phyloP scores from a whole-genome alignment of 2,113 vertebrate genomes.

The Coracopsis vasa region DNA sequence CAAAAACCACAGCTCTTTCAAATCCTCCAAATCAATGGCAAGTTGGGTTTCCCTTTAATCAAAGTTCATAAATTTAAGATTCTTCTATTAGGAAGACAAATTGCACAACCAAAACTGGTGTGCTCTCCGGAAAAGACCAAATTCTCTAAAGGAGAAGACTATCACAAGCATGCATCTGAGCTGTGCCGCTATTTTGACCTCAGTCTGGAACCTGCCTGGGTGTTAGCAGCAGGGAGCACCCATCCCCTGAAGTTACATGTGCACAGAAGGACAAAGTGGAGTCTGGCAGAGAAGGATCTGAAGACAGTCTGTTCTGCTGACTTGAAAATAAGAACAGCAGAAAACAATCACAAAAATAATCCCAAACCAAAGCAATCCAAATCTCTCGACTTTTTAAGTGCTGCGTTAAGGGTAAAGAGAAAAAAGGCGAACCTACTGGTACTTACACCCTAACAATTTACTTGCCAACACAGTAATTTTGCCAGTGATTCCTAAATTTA shows the following conservation, averaged over 20 bases:
- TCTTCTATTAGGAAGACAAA: rapidly evolving
- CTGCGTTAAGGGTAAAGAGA: not conserved
- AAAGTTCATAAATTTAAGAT: not conserved
- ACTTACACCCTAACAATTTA: not conserved
- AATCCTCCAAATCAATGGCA: not conserved
- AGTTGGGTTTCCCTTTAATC: not conserved
- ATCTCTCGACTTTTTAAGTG: not conserved
- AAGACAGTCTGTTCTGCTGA: not conserved
- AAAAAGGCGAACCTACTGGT: not conserved
- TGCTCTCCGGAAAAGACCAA: not conserved
- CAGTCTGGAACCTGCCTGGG: not conserved
- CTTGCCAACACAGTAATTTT: not conserved
- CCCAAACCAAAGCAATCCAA: not conserved
- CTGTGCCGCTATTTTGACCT: not conserved
- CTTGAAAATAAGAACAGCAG: not conserved
- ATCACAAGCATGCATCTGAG: not conserved
- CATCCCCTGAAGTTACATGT: not conserved
- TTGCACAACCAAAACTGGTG: not conserved
- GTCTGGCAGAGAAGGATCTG: not conserved
- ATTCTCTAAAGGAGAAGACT: not conserved
- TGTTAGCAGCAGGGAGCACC: not conserved
- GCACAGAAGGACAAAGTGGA: not conserved
- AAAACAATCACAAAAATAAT: not conserved
- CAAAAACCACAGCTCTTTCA: not conserved
- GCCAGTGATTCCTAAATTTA: not conserved